These are phyloP conservation scores for Apis laboriosa DNA, from an alignment of 1,140 invertebrate genomes.

Conservation along the genomic window DNA sequence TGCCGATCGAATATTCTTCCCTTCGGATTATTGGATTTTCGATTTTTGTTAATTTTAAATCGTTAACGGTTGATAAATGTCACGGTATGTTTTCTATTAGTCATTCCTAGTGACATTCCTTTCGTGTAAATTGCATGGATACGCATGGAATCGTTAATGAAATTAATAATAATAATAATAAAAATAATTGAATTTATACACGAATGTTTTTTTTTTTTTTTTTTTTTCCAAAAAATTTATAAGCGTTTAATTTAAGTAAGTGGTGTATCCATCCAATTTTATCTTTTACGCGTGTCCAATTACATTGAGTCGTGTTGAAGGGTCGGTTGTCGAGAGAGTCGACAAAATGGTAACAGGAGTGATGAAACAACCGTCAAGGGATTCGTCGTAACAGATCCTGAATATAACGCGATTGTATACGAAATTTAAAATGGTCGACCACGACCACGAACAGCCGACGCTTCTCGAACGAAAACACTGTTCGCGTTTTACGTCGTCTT, in stretches of 20 bases:
- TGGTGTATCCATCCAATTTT: neutral
- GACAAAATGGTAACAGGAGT: too few species aligned
- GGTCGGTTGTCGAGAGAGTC: neutral
- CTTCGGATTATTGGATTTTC: neutral
- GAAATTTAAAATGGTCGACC: too few species aligned
- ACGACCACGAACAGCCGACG: neutral
- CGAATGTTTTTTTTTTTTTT: neutral
- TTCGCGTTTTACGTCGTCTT: constrained; percentile 30
- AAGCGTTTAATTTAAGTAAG: neutral
- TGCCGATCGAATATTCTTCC: too few species aligned
- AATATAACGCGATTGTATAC: too few species aligned
- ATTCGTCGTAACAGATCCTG: too few species aligned
- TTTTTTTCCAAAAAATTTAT: neutral
- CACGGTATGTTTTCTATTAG: neutral
- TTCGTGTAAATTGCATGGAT: neutral
- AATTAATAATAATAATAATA: too few species aligned
- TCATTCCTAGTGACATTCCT: constrained; percentile 35
- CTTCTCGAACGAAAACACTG: too few species aligned
- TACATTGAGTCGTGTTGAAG: neutral
- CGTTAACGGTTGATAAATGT: neutral
- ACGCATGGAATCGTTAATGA: neutral
- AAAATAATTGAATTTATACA: too few species aligned
- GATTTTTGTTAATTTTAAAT: constrained; percentile 7
- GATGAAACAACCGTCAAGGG: too few species aligned
- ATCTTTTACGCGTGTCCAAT: neutral